Evolutionary conservation across 1,140 invertebrate genomes (phyloP), one percentile per base, ranked within the genome.

Genomic region (Calosoma granatense): DNA sequence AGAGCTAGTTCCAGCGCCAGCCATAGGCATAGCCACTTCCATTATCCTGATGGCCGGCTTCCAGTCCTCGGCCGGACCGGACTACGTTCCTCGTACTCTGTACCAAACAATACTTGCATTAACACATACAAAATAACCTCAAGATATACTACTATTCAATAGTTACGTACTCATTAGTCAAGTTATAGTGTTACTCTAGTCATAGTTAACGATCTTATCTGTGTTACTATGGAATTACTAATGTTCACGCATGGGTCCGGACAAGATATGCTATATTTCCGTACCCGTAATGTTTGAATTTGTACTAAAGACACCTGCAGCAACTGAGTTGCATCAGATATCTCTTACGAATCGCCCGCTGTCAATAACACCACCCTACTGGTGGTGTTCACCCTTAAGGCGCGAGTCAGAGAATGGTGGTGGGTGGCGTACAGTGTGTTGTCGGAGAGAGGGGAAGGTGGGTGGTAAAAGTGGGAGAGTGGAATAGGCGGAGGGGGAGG

Each of bases 21-120:
- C 70, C 72, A 67, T 77, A 71, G 63, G 76, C 77, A 56, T 76
- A 67, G 54, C 75, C 69, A 67, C 73, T 71, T 66, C 75, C 73
- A 72, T 70, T 47, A 9, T 30, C 26, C 26, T 30, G 26, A 9
- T 47, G 14, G 22, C 22, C 22, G 22, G 17, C 17, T 11, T 23
- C 22, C 53, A 53, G 22, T 53, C 22, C 51, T 53, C 6, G 6
- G 6, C 6, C 41, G 41, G 41, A 47, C 41, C 15, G 41, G 41
- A 9, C 17, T 11, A 47, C 15, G 6, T 17, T 47, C 9, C 41
- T 47, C 15, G 41, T 11, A 47, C 41, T 17, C 41, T 47, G 41
- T 47, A 9, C 6, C 6, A 36, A 36, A 36, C n/a, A n/a, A n/a
- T n/a, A n/a, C n/a, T n/a, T n/a, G n/a, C n/a, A n/a, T n/a, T n/a